These are phyloP conservation scores for Brienomyrus brachyistius DNA, from an alignment of 2,113 vertebrate genomes.

Conservation along the genomic window DNA sequence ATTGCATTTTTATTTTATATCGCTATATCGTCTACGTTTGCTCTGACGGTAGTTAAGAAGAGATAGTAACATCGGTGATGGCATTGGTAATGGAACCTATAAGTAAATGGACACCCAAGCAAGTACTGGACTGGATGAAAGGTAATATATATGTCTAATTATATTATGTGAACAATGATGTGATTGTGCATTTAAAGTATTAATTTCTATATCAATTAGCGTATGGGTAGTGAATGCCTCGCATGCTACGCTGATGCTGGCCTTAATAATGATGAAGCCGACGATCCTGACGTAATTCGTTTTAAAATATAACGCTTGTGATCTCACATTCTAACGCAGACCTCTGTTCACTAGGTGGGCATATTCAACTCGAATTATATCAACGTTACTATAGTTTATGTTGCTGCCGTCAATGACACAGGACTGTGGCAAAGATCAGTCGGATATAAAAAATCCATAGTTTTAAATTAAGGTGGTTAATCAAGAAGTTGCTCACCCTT, in stretches of 20 bases:
- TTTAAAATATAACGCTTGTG: not conserved
- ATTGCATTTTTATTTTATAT: conserved; percentile 45
- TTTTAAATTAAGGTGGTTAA: not conserved
- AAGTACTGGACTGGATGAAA: conserved; percentile 89
- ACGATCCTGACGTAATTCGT: not conserved
- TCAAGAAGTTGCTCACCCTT: not conserved
- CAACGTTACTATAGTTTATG: not conserved
- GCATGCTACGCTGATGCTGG: not conserved
- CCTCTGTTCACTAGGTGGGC: not conserved
- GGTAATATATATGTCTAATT: conserved; percentile 53
- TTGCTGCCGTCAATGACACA: not conserved
- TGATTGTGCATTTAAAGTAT: conserved; percentile 1
- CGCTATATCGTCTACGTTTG: conserved; percentile 40
- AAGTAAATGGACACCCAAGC: conserved; percentile 86
- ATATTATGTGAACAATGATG: conserved; percentile 23
- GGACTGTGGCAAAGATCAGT: not conserved
- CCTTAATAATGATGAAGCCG: not conserved
- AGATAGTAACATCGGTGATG: conserved; percentile 76
- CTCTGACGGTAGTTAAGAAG: conserved; percentile 57
- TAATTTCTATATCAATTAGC: not conserved
- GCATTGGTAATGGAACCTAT: conserved; percentile 86
- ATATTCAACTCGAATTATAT: not conserved
- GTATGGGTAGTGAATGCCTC: not conserved
- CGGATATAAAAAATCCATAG: not conserved
- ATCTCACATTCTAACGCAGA: not conserved